Percentiles rank a stretch among this genome's conserved stretches.
Evolutionary conservation across 2,888 invertebrate genomes (phyloP).

Genomic region (Agelastica alni): DNA sequence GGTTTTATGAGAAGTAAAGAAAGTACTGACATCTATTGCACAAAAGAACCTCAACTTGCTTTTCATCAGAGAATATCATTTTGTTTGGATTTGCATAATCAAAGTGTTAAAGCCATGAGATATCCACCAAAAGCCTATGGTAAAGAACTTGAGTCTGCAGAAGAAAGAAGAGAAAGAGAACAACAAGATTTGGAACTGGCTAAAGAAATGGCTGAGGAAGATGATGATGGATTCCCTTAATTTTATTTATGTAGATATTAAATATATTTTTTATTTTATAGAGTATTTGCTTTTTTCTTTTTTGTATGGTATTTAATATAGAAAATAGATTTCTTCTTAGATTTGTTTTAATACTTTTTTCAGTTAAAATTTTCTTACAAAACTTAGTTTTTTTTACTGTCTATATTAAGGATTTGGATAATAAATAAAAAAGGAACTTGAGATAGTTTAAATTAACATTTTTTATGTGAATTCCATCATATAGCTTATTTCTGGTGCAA

Average conservation of each 20-base stretch:
- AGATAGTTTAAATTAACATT: no score
- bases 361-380: no score
- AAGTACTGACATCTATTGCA: conserved; percentile 95
- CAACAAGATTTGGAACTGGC: conserved; percentile 98
- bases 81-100: conserved; percentile 96
- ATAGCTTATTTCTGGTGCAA: no score
- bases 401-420: no score
- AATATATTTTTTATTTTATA: conserved; percentile 15
- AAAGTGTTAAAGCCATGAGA: conserved; percentile 99
- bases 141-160: conserved; percentile 95
- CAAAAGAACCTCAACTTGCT: conserved; percentile 92
- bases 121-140: conserved; percentile 99
- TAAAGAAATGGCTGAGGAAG: conserved; percentile 99
- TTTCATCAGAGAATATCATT: conserved; percentile 97
- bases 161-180: conserved; percentile 93
- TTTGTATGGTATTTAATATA: conserved; percentile 17
- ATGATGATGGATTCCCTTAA: conserved; percentile 85
- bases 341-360: no score
- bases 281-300: conserved; percentile 8
- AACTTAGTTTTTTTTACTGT: no score
- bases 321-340: conserved; percentile 7
- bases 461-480: no score
- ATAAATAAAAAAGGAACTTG: no score
- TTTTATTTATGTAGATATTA: conserved; percentile 28
- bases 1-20: conserved; percentile 98